Percentiles rank a stretch among this genome's conserved stretches.
Evolutionary conservation across 2,797 vertebrate species (phyloP).

Genomic region (Pangasius krempfi): DNA sequence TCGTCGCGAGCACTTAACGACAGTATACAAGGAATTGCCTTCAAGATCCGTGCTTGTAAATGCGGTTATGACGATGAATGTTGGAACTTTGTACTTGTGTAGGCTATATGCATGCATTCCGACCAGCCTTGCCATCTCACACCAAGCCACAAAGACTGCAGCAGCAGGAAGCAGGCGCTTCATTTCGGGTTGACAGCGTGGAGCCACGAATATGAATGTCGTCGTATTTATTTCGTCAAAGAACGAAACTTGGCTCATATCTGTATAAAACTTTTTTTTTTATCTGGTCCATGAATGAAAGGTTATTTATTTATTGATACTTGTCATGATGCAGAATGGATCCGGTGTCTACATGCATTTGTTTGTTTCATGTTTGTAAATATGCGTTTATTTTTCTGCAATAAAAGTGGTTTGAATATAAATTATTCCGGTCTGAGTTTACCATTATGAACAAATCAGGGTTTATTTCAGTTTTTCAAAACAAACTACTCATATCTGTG

Average conservation of each 20-base stretch:
- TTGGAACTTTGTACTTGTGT: slow-evolving; percentile 76
- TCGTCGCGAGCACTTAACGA: slow-evolving; percentile 87
- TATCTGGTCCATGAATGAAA: slow-evolving; percentile 74
- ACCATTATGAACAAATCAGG: slow-evolving; percentile 47
- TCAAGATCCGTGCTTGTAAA: slow-evolving; percentile 80
- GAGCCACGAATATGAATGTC: slow-evolving; percentile 42
- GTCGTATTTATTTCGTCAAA: slow-evolving; percentile 57
- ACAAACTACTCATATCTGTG: not conserved
- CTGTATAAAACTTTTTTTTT: slow-evolving; percentile 72
- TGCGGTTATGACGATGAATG: slow-evolving; percentile 86
- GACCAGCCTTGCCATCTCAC: slow-evolving; percentile 76
- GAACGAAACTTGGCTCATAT: slow-evolving; percentile 67
- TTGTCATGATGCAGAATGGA: slow-evolving; percentile 88
- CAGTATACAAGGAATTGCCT: slow-evolving; percentile 81
- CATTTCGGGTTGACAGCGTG: slow-evolving; percentile 67
- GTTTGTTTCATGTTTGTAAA: slow-evolving; percentile 92
- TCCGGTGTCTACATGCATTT: slow-evolving; percentile 90
- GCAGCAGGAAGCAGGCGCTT: slow-evolving; percentile 42
- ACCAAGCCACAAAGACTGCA: slow-evolving; percentile 56
- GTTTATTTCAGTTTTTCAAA: not conserved
- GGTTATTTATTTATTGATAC: slow-evolving; percentile 98
- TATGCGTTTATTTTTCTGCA: slow-evolving; percentile 93
- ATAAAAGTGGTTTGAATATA: slow-evolving; percentile 78
- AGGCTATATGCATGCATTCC: slow-evolving; percentile 76
- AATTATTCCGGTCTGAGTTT: slow-evolving; percentile 57